phyloP scores from a whole-genome alignment of 2,797 vertebrate species.

The Coccyzus lansbergi region DNA sequence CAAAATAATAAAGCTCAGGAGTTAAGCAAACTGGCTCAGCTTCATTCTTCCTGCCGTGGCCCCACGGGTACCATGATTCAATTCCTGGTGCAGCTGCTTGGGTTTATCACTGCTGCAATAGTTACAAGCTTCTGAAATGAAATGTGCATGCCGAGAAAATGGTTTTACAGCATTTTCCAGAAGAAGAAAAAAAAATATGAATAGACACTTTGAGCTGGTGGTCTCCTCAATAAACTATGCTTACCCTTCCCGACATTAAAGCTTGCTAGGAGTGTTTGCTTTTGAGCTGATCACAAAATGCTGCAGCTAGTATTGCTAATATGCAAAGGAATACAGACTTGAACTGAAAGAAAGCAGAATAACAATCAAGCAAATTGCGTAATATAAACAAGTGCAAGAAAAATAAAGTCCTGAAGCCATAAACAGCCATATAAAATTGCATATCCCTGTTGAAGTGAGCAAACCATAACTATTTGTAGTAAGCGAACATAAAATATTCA shows the following conservation, averaged over 20 bases:
- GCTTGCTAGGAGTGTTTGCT: not conserved
- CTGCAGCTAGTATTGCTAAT: not conserved
- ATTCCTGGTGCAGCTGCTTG: not conserved
- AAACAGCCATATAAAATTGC: not conserved
- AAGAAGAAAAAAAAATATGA: not conserved
- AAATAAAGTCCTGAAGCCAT: not conserved
- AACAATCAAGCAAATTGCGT: not conserved
- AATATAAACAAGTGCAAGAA: not conserved
- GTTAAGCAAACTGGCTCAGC: slow-evolving; percentile 6
- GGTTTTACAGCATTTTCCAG: not conserved
- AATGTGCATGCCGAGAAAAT: slow-evolving; percentile 4
- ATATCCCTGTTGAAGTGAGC: not conserved
- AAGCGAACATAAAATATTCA: not conserved
- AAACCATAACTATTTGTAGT: not conserved
- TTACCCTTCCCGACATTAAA: not conserved
- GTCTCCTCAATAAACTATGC: slow-evolving; percentile 15
- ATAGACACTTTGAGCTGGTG: slow-evolving; percentile 1
- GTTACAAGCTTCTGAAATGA: slow-evolving; percentile 24
- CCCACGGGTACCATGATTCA: not conserved
- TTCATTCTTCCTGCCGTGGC: slow-evolving; percentile 1
- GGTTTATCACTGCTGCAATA: not conserved
- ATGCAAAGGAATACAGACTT: not conserved
- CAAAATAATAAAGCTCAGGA: not conserved
- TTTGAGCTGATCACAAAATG: not conserved
- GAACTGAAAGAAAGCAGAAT: not conserved